A percentile compares a stretch with the other conserved stretches of the same genome.
Evolutionary conservation across 2,797 vertebrate species (phyloP).

Genomic region (Podarcis lilfordi): DNA sequence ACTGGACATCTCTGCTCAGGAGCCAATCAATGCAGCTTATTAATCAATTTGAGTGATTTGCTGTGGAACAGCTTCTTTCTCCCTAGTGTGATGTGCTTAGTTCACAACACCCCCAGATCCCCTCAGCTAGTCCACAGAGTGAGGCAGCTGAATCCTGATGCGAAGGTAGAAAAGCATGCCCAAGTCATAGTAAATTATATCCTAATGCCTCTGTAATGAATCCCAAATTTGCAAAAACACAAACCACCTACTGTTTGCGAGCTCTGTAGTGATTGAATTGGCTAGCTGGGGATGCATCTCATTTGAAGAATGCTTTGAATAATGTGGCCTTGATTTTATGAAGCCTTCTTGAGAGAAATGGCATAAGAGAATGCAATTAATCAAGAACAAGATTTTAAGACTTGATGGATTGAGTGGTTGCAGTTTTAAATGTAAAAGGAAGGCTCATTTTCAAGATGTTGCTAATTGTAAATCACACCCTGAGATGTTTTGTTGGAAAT

Average conservation of each 20-base stretch:
- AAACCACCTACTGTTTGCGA: background rate
- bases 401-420: slow-evolving; percentile 63
- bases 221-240: slow-evolving; percentile 1
- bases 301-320: slow-evolving; percentile 9
- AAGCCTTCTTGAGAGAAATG: slow-evolving; percentile 38
- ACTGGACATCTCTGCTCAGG: accelerated
- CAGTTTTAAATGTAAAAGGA: slow-evolving; percentile 64
- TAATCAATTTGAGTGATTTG: background rate
- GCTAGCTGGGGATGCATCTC: background rate
- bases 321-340: slow-evolving; percentile 33
- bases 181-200: accelerated
- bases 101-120: background rate
- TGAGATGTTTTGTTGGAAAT: slow-evolving; percentile 55
- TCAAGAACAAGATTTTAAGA: slow-evolving; percentile 64
- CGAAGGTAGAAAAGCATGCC: background rate
- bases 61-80: slow-evolving; percentile 10
- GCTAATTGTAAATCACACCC: slow-evolving; percentile 71
- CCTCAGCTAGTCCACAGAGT: background rate
- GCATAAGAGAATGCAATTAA: slow-evolving; percentile 42
- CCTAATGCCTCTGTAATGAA: background rate
- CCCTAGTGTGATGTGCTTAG: background rate
- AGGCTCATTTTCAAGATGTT: slow-evolving; percentile 62
- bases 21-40: background rate
- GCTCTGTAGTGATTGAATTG: background rate
- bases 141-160: background rate